Evolutionary conservation across 2,113 vertebrate genomes (phyloP).

Genomic region (Callipepla squamata): DNA sequence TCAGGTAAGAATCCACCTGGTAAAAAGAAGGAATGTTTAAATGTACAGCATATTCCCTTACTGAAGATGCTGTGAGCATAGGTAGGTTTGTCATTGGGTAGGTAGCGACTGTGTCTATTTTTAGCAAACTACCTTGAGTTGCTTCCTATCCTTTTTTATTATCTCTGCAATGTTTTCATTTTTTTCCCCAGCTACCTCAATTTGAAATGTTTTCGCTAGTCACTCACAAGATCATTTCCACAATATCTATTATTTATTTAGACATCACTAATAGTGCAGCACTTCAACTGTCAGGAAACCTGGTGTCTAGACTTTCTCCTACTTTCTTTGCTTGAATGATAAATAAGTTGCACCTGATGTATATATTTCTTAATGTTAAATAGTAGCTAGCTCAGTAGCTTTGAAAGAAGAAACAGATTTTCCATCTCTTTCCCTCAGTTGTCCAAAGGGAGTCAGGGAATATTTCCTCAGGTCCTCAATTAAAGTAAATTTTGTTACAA

Average conservation of each 20-base stretch:
- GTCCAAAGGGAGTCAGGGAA: not conserved
- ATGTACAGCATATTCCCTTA: not conserved
- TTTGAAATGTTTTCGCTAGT: conserved; percentile 26
- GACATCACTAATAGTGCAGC: conserved; percentile 24
- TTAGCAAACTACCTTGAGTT: not conserved
- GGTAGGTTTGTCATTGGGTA: not conserved
- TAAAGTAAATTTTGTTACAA: not conserved
- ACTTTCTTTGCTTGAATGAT: conserved; percentile 35
- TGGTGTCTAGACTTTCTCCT: conserved; percentile 27
- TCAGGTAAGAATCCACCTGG: not conserved
- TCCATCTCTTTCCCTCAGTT: not conserved
- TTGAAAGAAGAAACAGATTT: not conserved
- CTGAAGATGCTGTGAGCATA: not conserved
- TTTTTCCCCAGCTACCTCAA: not conserved
- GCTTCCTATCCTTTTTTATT: not conserved
- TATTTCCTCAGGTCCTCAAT: not conserved
- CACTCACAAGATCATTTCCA: not conserved
- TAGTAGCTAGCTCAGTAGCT: not conserved
- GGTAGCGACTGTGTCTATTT: not conserved
- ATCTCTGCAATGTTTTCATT: not conserved
- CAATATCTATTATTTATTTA: conserved; percentile 50
- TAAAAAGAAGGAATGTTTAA: conserved; percentile 31
- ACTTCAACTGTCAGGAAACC: conserved; percentile 43
- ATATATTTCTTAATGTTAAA: not conserved
- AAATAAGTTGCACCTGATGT: not conserved